Evolutionary conservation across 2,113 vertebrate species (phyloP).

Genomic region (Thamnophis sirtalis): DNA sequence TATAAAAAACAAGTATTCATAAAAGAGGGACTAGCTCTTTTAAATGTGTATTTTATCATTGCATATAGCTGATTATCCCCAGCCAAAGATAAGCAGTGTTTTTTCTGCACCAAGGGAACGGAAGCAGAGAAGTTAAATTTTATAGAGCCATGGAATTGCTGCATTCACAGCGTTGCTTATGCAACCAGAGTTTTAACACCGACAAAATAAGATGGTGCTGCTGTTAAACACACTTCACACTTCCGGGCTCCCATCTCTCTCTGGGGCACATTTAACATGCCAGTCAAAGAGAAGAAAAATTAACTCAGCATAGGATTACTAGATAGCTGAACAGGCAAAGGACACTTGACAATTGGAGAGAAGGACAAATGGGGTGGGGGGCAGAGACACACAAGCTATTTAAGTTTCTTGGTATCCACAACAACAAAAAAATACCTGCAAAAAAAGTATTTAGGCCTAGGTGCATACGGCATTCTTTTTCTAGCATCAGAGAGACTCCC

Average conservation of each 20-base stretch:
- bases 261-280: conserved; percentile 17
- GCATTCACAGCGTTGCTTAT: not conserved
- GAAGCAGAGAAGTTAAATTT: not conserved
- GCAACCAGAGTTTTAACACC: not conserved
- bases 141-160: not conserved
- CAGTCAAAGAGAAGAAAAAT: not conserved
- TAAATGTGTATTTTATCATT: not conserved
- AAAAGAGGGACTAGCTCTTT: not conserved
- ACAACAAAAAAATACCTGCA: not conserved
- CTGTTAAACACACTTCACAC: conserved; percentile 6
- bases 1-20: not conserved
- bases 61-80: not conserved
- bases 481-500: not conserved
- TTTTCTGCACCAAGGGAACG: not conserved
- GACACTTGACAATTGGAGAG: not conserved
- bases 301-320: not conserved
- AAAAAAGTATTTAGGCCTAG: not conserved
- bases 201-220: not conserved
- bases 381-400: not conserved
- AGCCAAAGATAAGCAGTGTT: not conserved
- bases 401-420: not conserved
- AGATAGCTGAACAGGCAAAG: not conserved
- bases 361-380: not conserved
- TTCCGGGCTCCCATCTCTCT: not conserved
- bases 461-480: not conserved